These are phyloP conservation scores for Malaclemys terrapin DNA, from an alignment of 2,113 vertebrate genomes.

Conservation along the genomic window DNA sequence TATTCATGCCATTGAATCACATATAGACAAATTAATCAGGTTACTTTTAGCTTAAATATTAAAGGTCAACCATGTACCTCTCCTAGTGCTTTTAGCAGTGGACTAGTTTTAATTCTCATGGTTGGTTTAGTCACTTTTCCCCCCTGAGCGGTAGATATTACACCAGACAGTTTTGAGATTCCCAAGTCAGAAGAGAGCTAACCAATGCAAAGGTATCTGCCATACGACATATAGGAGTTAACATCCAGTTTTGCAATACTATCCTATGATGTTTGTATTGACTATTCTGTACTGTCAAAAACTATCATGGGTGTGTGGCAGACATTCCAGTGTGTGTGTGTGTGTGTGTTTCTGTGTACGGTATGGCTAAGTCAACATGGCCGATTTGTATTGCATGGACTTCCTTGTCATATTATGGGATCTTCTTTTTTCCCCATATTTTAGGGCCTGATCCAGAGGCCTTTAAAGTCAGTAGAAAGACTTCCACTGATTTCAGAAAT, in stretches of 20 bases:
- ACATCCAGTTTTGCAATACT: background rate
- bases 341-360: no score
- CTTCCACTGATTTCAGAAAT: no score
- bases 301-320: background rate
- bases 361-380: background rate
- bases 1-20: background rate
- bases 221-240: background rate
- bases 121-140: background rate
- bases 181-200: background rate
- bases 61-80: conserved; percentile 18
- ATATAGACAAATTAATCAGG: conserved; percentile 25
- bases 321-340: background rate
- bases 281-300: accelerated
- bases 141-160: background rate
- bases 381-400: background rate
- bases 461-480: background rate
- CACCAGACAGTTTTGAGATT: background rate
- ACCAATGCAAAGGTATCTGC: background rate
- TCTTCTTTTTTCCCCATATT: background rate
- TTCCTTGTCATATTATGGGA: background rate
- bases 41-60: conserved; percentile 22
- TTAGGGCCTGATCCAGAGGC: conserved; percentile 4
- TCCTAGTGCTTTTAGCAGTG: background rate
- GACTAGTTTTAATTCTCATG: conserved; percentile 6
- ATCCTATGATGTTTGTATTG: background rate